Evolutionary conservation across 2,797 vertebrate genomes (phyloP).

Genomic region (Urosaurus nigricauda): DNA sequence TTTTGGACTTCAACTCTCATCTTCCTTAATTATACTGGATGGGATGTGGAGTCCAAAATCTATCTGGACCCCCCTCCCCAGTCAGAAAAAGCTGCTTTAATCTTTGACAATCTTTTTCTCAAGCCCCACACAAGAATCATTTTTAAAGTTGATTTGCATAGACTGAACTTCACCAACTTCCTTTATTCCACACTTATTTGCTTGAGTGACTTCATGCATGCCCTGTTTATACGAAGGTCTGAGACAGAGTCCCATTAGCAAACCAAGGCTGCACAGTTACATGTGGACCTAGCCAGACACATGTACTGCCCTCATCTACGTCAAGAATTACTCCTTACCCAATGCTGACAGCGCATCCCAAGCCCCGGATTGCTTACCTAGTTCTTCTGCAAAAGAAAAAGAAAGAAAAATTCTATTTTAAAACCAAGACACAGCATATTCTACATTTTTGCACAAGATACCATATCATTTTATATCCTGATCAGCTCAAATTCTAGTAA

Average conservation of each 20-base stretch:
- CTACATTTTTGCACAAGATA: neutral
- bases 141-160: neutral
- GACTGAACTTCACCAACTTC: neutral
- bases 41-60: too few relatives aligned
- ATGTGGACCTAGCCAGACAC: neutral
- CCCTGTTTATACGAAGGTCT: neutral
- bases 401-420: neutral
- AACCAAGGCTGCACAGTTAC: neutral
- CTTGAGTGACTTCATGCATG: neutral
- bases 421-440: neutral
- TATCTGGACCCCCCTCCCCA: too few relatives aligned
- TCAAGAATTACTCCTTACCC: constrained; percentile 24
- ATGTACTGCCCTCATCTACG: neutral
- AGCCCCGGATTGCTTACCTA: constrained; percentile 37
- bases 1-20: too few relatives aligned
- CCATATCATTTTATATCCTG: neutral
- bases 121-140: neutral
- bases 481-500: too few relatives aligned
- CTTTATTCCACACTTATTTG: neutral
- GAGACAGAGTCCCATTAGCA: neutral
- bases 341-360: neutral
- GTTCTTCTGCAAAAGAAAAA: constrained; percentile 35
- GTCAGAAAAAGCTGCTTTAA: neutral
- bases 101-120: neutral
- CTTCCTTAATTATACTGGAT: too few relatives aligned